Conservation (phyloP, 2,113 vertebrate genomes). For the Erythrocebus patas region DNA sequence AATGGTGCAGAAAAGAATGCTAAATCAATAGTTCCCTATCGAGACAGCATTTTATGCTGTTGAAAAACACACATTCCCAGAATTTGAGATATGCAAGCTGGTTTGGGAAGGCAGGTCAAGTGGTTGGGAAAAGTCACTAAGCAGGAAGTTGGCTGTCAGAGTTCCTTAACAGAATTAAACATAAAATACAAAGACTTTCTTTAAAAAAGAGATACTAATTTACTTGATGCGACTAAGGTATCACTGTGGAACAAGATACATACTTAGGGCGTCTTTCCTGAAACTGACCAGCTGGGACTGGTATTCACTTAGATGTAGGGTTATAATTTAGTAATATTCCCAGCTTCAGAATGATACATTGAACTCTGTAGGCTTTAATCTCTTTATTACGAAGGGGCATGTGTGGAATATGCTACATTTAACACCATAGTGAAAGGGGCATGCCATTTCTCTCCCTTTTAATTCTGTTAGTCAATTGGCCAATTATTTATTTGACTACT, state of each 20-base stretch:
- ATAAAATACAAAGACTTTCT: not conserved
- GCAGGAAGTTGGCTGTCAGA: not conserved
- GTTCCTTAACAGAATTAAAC: not conserved
- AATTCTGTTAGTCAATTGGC: not conserved
- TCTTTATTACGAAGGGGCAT: not conserved
- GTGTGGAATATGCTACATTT: not conserved
- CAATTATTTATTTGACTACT: not conserved
- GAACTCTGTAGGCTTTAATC: not conserved
- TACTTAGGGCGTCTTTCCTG: not conserved
- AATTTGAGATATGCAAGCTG: not conserved
- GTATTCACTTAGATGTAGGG: not conserved
- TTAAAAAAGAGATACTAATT: not conserved
- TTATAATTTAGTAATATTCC: not conserved
- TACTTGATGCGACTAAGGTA: not conserved
- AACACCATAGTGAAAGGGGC: not conserved
- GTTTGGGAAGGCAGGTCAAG: not conserved
- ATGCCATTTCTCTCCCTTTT: not conserved
- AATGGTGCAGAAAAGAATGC: not conserved
- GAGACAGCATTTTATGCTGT: not conserved
- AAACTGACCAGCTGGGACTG: not conserved
- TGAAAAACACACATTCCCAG: not conserved
- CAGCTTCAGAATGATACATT: not conserved
- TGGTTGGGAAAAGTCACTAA: not conserved
- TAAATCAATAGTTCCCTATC: not conserved
- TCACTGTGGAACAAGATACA: not conserved